Conservation (phyloP, 2,113 vertebrate genomes). For the Muntiacus reevesi region DNA sequence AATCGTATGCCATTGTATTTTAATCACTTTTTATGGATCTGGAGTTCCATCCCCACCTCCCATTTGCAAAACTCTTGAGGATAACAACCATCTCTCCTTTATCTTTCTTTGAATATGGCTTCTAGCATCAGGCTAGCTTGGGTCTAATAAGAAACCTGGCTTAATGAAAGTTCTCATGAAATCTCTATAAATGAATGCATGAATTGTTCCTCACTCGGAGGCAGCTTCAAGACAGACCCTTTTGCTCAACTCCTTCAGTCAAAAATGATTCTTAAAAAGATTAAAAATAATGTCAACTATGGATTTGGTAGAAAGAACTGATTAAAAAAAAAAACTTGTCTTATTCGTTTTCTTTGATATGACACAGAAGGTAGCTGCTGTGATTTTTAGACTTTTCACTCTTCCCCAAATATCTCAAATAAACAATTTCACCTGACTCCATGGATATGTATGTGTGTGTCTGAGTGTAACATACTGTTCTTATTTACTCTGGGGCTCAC, state of each 20-base stretch:
- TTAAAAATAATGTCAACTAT: background rate
- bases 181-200: background rate
- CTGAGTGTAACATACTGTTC: background rate
- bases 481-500: background rate
- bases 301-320: background rate
- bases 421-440: background rate
- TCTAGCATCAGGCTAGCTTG: background rate
- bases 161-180: background rate
- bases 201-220: background rate
- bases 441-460: background rate
- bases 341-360: background rate
- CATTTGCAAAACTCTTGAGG: background rate
- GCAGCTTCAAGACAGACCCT: background rate
- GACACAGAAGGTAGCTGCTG: background rate
- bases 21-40: background rate
- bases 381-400: background rate
- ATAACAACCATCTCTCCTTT: background rate
- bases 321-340: background rate
- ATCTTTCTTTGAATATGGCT: background rate
- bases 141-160: background rate
- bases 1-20: background rate
- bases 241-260: background rate
- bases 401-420: background rate
- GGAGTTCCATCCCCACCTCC: background rate
- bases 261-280: conserved; percentile 40